Base-by-base conservation (phyloP, 2,113 vertebrate species). In the Triplophysa tibetana region DNA sequence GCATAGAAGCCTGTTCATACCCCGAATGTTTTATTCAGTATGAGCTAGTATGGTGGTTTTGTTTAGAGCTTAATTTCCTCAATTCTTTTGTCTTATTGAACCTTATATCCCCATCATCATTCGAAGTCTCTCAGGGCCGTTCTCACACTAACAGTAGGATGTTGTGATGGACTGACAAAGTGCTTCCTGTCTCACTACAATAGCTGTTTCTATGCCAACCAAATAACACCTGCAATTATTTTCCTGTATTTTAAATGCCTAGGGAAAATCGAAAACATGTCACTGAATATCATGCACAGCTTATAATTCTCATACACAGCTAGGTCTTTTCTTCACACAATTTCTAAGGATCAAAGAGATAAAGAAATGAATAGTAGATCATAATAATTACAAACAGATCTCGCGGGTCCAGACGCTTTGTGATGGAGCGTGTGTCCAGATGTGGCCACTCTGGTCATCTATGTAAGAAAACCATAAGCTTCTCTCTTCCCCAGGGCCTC, bases 121-220 rank as follows among this genome's bases (percentile, higher is more conserved):
- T 12, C 23, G 41, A 13, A 33, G 17, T 24, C 54, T 70, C 52
- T 54, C 24, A 33, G 10, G 6, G 29, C 10, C 16, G 6, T 1
- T 56, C 19, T 38, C 17, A 56, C 26, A 41, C 38, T 58, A 54
- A 29, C 61, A 72, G 75, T 58, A 70, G 73, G 64, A 79, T 60
- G 19, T 52, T 33, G 65, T 45, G 38, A 43, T n/a, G 16, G 14
- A 33, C 10, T 12, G 43, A 68, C 62, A 56, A 21, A 48, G 54
- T 56, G 43, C 74, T 82, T 85, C 81, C 77, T 80, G 67, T 43
- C 60, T 61, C 43, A 56, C 50, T 69, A 45, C 77, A 54, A 14
- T 81, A 76, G 69, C 41, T 19, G 41, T 81, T 52, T 76, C 82
- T 76, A 66, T 76, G 82, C 83, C 79, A 82, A 87, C 85, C 74